Conservation (phyloP, 2,113 vertebrate genomes). For the Paratilapia polleni region DNA sequence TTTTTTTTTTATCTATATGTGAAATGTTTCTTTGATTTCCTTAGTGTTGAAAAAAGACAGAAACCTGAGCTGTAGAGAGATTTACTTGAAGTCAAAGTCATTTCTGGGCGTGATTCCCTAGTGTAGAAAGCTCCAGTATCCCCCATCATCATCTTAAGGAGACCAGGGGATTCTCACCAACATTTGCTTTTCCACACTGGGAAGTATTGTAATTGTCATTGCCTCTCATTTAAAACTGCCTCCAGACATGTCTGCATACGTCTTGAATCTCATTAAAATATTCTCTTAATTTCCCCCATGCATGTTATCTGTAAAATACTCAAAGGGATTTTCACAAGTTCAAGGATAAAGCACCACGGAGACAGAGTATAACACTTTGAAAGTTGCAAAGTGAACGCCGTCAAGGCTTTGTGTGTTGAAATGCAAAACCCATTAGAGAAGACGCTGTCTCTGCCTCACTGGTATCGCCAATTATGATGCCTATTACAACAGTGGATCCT, state of each 20-base stretch:
- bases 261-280: conserved; percentile 73
- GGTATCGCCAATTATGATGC: conserved; percentile 31
- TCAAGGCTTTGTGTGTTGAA: conserved; percentile 31
- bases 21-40: not conserved
- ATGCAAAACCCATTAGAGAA: conserved; percentile 37
- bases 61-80: not conserved
- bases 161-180: conserved; percentile 34
- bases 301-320: conserved; percentile 62
- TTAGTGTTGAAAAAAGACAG: not conserved
- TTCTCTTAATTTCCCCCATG: conserved; percentile 64
- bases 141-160: conserved; percentile 51
- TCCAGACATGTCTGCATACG: conserved; percentile 64
- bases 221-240: conserved; percentile 61
- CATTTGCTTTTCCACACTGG: conserved; percentile 27
- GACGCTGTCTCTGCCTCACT: conserved; percentile 27
- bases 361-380: conserved; percentile 15
- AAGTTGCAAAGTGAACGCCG: conserved; percentile 32
- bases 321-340: conserved; percentile 56
- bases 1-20: not conserved
- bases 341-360: conserved; percentile 48
- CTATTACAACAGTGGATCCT: conserved; percentile 14
- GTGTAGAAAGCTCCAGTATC: conserved; percentile 20
- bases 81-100: conserved; percentile 30
- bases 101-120: conserved; percentile 20
- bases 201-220: conserved; percentile 57